A percentile compares a stretch with the other conserved stretches of the same genome.
phyloP scores from a whole-genome alignment of 2,113 vertebrate species.

The Gorilla gorilla region DNA sequence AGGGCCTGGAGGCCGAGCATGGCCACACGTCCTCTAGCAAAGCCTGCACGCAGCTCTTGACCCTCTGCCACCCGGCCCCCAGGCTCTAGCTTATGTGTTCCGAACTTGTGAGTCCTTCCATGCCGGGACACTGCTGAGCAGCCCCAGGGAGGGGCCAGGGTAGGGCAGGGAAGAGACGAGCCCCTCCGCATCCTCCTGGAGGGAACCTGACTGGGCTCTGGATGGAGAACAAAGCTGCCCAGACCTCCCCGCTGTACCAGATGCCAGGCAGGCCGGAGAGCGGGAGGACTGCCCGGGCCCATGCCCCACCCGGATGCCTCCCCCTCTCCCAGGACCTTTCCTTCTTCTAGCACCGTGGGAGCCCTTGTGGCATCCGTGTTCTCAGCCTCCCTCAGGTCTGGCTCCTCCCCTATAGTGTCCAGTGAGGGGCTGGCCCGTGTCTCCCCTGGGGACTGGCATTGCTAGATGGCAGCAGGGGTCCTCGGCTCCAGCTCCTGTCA shows the following conservation, averaged over 20 bases:
- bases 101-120: neutral
- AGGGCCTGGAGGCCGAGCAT: fast-evolving
- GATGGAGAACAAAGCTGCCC: neutral
- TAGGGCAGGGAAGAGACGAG: neutral
- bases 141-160: neutral
- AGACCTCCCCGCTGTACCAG: neutral
- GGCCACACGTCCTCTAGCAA: neutral
- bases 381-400: neutral
- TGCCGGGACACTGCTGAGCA: neutral
- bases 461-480: neutral
- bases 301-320: neutral
- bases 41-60: fast-evolving
- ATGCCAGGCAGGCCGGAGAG: neutral
- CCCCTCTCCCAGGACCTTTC: neutral
- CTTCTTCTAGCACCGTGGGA: neutral
- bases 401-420: neutral
- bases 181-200: neutral
- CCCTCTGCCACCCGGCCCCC: fast-evolving
- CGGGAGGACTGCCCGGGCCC: fast-evolving
- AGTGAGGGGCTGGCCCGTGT: fast-evolving
- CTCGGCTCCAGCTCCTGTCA: neutral
- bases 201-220: neutral
- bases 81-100: neutral
- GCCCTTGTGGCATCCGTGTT: neutral
- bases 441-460: neutral